phyloP scores from a whole-genome alignment of 1,140 invertebrate species.

The Heliconius hermathena region DNA sequence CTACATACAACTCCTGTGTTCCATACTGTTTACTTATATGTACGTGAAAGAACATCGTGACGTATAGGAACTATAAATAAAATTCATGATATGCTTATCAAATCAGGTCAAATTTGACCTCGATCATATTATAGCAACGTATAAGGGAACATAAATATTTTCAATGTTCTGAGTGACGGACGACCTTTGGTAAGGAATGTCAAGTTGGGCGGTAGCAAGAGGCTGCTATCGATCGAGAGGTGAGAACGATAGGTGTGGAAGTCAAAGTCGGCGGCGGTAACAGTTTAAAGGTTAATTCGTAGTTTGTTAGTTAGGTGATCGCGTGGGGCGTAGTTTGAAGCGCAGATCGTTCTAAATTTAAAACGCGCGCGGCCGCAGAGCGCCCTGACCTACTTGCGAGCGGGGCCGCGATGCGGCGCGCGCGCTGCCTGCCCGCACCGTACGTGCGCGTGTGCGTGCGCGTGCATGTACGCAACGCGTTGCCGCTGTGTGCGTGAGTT shows the following conservation, averaged over 20 bases:
- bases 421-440: slow-evolving; percentile 50
- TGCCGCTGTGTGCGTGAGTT: slow-evolving; percentile 64
- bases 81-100: neutral
- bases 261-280: slow-evolving; percentile 20
- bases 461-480: slow-evolving; percentile 63
- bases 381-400: slow-evolving; percentile 79
- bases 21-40: neutral
- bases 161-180: neutral
- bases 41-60: neutral
- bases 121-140: neutral
- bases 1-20: neutral
- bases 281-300: slow-evolving; percentile 51
- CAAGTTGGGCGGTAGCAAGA: neutral
- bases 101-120: neutral
- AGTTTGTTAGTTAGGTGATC: slow-evolving; percentile 56
- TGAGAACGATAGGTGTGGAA: neutral
- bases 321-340: slow-evolving; percentile 73
- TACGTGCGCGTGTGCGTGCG: slow-evolving; percentile 45
- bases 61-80: neutral
- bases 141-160: neutral
- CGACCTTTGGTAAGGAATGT: slow-evolving; percentile 9
- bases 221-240: neutral
- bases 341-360: slow-evolving; percentile 80
- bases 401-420: slow-evolving; percentile 79
- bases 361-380: slow-evolving; percentile 78